Percentiles rank a stretch among this genome's conserved stretches.
phyloP scores from a whole-genome alignment of 2,888 invertebrate genomes.

The Apamea crenata region DNA sequence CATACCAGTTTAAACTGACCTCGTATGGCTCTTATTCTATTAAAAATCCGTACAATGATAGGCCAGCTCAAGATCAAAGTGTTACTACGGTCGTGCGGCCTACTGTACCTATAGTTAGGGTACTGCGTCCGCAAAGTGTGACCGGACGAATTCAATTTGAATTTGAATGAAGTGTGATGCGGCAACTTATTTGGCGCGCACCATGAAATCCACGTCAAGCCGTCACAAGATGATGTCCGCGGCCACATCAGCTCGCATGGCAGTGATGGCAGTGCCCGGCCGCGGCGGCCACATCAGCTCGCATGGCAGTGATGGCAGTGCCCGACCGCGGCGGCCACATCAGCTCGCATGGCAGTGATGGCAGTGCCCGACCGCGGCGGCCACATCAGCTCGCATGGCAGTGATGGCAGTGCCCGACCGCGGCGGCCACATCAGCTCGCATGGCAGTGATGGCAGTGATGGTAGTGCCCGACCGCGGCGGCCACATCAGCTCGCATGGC shows the following conservation, averaged over 20 bases:
- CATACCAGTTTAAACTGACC: not conserved
- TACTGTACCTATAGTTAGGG: not conserved
- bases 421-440: too few species aligned
- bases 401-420: conserved; percentile 1
- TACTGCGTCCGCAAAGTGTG: not conserved
- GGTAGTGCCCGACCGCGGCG: too few species aligned
- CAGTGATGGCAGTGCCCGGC: conserved; percentile 1
- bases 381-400: too few species aligned
- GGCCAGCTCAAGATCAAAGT: not conserved
- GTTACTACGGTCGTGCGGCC: not conserved
- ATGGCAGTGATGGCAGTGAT: too few species aligned
- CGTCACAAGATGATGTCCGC: conserved; percentile 21
- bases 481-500: conserved; percentile 17
- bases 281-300: too few species aligned
- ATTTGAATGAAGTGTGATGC: conserved; percentile 32
- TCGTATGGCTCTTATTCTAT: not conserved
- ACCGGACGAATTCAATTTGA: conserved; percentile 3
- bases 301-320: too few species aligned
- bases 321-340: conserved; percentile 4
- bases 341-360: too few species aligned
- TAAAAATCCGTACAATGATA: too few species aligned
- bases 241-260: conserved; percentile 17
- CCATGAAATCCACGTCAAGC: conserved; percentile 28
- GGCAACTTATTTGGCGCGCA: conserved; percentile 32
- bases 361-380: conserved; percentile 1